A percentile compares a stretch with the other conserved stretches of the same genome.
Conservation (phyloP, 1,140 invertebrate genomes). For the Idris sp. region DNA sequence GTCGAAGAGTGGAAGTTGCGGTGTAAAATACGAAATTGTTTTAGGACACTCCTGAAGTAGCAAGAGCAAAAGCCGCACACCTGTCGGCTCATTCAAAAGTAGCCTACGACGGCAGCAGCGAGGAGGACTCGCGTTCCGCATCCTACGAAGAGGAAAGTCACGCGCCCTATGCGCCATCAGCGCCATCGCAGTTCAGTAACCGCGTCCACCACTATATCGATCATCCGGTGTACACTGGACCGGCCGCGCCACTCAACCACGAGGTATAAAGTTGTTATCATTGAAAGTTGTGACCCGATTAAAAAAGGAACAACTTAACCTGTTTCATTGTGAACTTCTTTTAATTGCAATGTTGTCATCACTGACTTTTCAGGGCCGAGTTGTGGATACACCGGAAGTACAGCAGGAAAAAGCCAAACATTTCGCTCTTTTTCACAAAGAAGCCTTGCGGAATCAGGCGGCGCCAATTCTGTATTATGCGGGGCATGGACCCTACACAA, state of each 20-base stretch:
- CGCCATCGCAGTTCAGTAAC: slow-evolving; percentile 55
- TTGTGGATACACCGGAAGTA: slow-evolving; percentile 81
- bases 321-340: background rate
- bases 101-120: slow-evolving; percentile 15
- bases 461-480: slow-evolving; percentile 52
- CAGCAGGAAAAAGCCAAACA: slow-evolving; percentile 80
- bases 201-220: slow-evolving; percentile 53
- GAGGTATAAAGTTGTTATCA: slow-evolving; percentile 48
- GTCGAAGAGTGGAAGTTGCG: too few relatives aligned
- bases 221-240: slow-evolving; percentile 65
- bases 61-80: slow-evolving; percentile 80
- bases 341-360: too few relatives aligned
- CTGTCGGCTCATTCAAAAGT: slow-evolving; percentile 75
- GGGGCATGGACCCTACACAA: slow-evolving; percentile 49
- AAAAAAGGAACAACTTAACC: too few relatives aligned
- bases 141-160: slow-evolving; percentile 68
- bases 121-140: slow-evolving; percentile 41
- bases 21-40: too few relatives aligned
- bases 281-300: too few relatives aligned
- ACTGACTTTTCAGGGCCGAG: slow-evolving; percentile 60
- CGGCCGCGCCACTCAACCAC: slow-evolving; percentile 69
- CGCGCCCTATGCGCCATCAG: slow-evolving; percentile 5
- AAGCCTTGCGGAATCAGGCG: slow-evolving; percentile 71
- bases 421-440: slow-evolving; percentile 78
- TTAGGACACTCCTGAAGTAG: slow-evolving; percentile 82